Evolutionary conservation across 2,888 invertebrate genomes (phyloP).

Genomic region (Melanophora roralis): DNA sequence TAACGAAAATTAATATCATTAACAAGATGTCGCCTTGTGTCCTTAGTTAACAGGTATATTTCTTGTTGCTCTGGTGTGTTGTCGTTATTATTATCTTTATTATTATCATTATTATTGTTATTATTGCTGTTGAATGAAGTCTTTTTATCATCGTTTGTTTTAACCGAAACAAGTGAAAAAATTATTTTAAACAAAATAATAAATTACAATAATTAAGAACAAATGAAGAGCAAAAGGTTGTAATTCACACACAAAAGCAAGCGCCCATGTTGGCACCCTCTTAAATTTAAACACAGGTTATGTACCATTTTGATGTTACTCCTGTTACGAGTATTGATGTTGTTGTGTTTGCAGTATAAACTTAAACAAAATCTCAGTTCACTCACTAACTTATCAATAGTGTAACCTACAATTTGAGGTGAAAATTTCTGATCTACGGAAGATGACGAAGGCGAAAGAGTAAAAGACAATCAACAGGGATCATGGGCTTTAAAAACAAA

Average conservation of each 20-base stretch:
- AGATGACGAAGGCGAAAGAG: constrained; percentile 44
- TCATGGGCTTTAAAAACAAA: constrained; percentile 41
- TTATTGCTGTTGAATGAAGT: constrained; percentile 20
- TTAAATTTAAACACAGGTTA: constrained; percentile 75
- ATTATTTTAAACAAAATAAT: constrained; percentile 70
- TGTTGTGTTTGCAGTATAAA: constrained; percentile 20
- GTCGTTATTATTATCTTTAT: constrained; percentile 22
- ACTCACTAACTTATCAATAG: constrained; percentile 19
- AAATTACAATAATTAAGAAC: constrained; percentile 77
- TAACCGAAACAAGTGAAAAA: constrained; percentile 41
- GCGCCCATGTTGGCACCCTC: constrained; percentile 74
- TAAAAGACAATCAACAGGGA: constrained; percentile 30
- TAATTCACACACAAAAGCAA: constrained; percentile 70
- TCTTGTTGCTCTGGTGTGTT: neutral
- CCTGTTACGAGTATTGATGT: neutral
- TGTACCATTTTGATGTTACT: constrained; percentile 29
- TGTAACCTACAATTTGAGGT: constrained; percentile 35
- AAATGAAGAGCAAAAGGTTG: constrained; percentile 70
- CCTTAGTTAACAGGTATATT: constrained; percentile 15
- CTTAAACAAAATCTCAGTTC: constrained; percentile 57
- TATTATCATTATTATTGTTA: constrained; percentile 31
- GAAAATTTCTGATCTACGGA: constrained; percentile 44
- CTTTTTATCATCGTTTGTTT: constrained; percentile 37
- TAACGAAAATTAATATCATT: constrained; percentile 28
- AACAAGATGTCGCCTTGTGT: constrained; percentile 31